Conservation (phyloP, 2,888 invertebrate species). For the Drosophila quasianomalipes region DNA sequence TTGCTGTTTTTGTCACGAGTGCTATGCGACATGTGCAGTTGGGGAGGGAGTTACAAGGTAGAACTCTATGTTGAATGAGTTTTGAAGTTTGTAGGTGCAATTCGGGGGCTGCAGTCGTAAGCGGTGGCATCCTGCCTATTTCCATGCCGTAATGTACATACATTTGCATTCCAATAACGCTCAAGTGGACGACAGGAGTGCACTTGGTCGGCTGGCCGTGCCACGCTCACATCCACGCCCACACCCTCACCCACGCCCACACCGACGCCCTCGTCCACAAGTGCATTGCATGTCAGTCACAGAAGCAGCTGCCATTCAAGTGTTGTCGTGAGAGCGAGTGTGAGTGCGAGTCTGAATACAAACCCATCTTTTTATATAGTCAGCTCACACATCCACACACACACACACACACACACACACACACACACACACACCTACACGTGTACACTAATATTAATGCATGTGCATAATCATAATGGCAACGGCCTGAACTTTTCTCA, state of each 20-base stretch:
- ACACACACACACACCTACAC: constrained; percentile 10
- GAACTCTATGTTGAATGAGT: constrained; percentile 68
- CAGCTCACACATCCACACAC: constrained; percentile 19
- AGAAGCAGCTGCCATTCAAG: constrained; percentile 72
- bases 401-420: constrained; percentile 14
- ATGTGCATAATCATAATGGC: constrained; percentile 70
- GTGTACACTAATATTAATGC: constrained; percentile 29
- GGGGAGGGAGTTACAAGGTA: constrained; percentile 1
- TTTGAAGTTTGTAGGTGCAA: constrained; percentile 71
- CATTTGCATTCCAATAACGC: constrained; percentile 84
- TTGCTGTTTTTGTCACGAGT: constrained; percentile 21
- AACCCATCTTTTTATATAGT: constrained; percentile 44
- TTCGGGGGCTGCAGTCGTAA: constrained; percentile 26
- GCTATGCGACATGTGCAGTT: constrained; percentile 32
- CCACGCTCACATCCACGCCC: constrained; percentile 46
- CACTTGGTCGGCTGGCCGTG: constrained; percentile 60
- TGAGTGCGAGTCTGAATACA: constrained; percentile 32
- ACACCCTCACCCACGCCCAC: constrained; percentile 48
- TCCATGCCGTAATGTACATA: constrained; percentile 73
- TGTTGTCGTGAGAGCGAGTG: constrained; percentile 47
- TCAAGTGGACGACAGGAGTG: constrained; percentile 77
- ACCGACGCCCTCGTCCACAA: constrained; percentile 47
- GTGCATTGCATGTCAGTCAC: constrained; percentile 73
- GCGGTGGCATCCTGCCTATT: constrained; percentile 7
- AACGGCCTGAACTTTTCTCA: constrained; percentile 75